Evolutionary conservation across 2,888 invertebrate species (phyloP), one percentile per base, ranked within the genome.

Genomic region (Rotaria magnacalcarata): DNA sequence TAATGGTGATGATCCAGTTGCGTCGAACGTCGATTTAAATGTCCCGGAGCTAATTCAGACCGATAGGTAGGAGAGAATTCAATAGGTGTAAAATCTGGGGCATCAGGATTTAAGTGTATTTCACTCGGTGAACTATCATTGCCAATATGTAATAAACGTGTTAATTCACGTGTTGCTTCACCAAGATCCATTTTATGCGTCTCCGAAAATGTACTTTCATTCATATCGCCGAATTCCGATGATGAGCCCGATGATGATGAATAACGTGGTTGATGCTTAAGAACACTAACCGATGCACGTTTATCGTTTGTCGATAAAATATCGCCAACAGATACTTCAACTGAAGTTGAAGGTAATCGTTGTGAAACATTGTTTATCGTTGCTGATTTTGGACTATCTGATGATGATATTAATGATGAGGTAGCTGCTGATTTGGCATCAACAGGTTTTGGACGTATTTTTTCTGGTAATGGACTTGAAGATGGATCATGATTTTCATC

Each of bases 151-250:
- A 80, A 47, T 80, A 80, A 16, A 24, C 80, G 80, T 24, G 80
- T 47, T 80, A 80, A 80, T 80, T 80, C 80, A 47, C 47, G 43
- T 47, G 47, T 80, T n/a, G 80, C 80, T 80, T 80, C 47, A n/a
- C 47, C 47, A 47, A 80, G 19, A 80, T 80, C 80, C 80, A 80
- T 80, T 24, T 80, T 80, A 47, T 80, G 47, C n/a, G 43, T n/a
- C 19, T 19, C 34, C 34, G 27, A 11, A 34, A 67, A 67, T 80
- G 80, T 24, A 47, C n/a, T 43, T n/a, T 47, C 24, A 0, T 1
- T 21, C 11, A 47, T 11, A 43, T 80, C 47, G 16, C 24, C 47
- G 19, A 47, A 21, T 43, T 47, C 80, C 1, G 80, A 80, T 11
- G 47, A 43, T n/a, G 80, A 47, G 47, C 80, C 21, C 1, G 47